These are phyloP conservation scores for Amphiprion percula DNA, from an alignment of 2,113 vertebrate genomes.

Conservation along the genomic window DNA sequence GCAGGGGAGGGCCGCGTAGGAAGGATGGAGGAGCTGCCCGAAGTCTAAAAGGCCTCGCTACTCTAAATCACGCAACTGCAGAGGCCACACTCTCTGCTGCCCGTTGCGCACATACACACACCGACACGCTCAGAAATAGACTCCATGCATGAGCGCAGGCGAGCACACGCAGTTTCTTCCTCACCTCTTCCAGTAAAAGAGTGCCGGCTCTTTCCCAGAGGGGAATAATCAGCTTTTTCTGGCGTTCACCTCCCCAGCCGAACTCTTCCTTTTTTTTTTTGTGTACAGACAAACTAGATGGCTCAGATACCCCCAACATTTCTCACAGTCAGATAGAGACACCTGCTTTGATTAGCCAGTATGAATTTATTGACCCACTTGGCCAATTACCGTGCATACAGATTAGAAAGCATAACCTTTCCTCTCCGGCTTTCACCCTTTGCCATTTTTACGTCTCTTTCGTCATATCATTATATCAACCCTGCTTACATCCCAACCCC, in stretches of 20 bases:
- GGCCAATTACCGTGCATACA: slow-evolving; percentile 45
- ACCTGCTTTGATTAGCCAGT: slow-evolving; percentile 4
- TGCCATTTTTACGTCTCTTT: slow-evolving; percentile 12
- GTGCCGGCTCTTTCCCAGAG: slow-evolving; percentile 31
- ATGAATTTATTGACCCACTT: slow-evolving; percentile 45
- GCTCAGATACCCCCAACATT: slow-evolving; percentile 23
- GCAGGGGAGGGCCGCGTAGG: slow-evolving; percentile 11
- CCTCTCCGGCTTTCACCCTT: slow-evolving; percentile 7
- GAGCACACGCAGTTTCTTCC: slow-evolving; percentile 12
- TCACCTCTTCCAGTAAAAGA: slow-evolving; percentile 53
- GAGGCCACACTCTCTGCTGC: slow-evolving; percentile 22
- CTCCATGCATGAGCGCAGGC: slow-evolving; percentile 27
- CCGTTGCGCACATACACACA: not conserved
- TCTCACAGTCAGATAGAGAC: slow-evolving; percentile 38
- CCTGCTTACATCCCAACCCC: slow-evolving; percentile 8
- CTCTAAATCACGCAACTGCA: slow-evolving; percentile 48
- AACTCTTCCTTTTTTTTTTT: slow-evolving; percentile 50
- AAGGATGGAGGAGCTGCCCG: slow-evolving; percentile 2
- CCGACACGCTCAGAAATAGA: slow-evolving; percentile 31
- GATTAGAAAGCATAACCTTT: slow-evolving; percentile 26
- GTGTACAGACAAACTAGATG: slow-evolving; percentile 29
- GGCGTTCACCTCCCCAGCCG: slow-evolving; percentile 55
- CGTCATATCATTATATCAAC: slow-evolving; percentile 25
- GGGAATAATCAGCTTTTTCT: slow-evolving; percentile 57
- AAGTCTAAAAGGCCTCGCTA: slow-evolving; percentile 30